phyloP scores from a whole-genome alignment of 2,888 invertebrate genomes.

The Aphrophora alni region DNA sequence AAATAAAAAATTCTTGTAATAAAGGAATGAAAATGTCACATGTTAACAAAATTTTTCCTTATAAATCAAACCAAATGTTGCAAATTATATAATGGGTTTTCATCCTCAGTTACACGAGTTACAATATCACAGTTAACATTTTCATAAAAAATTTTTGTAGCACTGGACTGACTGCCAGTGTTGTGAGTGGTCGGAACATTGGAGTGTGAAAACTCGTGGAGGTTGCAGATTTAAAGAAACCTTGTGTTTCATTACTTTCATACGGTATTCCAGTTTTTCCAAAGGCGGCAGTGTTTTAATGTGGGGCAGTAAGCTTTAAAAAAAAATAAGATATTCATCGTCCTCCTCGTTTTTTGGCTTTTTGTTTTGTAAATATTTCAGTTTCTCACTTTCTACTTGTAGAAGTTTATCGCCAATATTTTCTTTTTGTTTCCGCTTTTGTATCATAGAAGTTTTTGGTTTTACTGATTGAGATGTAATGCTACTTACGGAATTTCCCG shows the following conservation, averaged over 20 bases:
- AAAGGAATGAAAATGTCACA: too few relatives aligned
- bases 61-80: background rate
- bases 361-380: slow-evolving; percentile 3
- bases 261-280: background rate
- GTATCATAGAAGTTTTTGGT: background rate
- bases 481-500: background rate
- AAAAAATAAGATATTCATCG: background rate
- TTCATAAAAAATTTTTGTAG: background rate
- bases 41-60: too few relatives aligned
- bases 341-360: background rate
- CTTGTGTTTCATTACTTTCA: slow-evolving; percentile 16
- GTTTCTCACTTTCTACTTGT: slow-evolving; percentile 6
- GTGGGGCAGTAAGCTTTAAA: background rate
- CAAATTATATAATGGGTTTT: background rate
- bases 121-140: background rate
- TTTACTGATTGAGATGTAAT: background rate
- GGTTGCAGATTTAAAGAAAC: background rate
- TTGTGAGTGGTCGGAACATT: background rate
- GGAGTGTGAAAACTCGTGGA: background rate
- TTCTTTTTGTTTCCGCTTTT: slow-evolving; percentile 11
- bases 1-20: too few relatives aligned
- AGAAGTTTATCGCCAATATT: background rate
- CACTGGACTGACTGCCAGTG: background rate
- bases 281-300: background rate
- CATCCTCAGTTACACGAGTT: background rate